Evolutionary conservation across 2,888 invertebrate species (phyloP).

Genomic region (Alentia gelatinosa): DNA sequence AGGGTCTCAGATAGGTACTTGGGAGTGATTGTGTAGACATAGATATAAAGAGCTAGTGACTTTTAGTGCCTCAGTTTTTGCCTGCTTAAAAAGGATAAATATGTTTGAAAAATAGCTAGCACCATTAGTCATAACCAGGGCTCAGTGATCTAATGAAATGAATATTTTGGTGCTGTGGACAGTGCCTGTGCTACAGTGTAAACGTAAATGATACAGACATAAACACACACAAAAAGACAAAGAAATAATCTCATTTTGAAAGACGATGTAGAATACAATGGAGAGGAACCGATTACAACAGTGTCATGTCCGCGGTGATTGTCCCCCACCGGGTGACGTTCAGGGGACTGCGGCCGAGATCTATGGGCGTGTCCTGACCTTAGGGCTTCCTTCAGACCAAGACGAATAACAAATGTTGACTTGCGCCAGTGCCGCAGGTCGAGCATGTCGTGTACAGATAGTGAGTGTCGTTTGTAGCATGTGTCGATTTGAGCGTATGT

Average conservation of each 20-base stretch:
- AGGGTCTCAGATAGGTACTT: conserved; percentile 25
- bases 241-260: conserved; percentile 2
- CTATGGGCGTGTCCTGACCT: conserved; percentile 18
- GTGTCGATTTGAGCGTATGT: conserved; percentile 53
- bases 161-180: conserved; percentile 37
- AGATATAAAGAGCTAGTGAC: conserved; percentile 25
- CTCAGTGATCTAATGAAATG: conserved; percentile 45
- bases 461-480: conserved; percentile 53
- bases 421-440: conserved; percentile 30
- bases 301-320: not conserved
- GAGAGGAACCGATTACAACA: conserved; percentile 24
- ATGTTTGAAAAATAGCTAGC: conserved; percentile 28
- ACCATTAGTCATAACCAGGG: conserved; percentile 24
- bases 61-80: conserved; percentile 40
- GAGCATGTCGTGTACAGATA: conserved; percentile 42
- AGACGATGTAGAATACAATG: not conserved
- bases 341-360: not conserved
- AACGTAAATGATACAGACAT: conserved; percentile 8
- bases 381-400: conserved; percentile 46
- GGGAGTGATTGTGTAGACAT: conserved; percentile 25
- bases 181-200: conserved; percentile 43
- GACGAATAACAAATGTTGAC: conserved; percentile 34
- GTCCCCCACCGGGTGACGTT: not conserved
- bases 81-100: conserved; percentile 22
- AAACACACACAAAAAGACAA: not conserved